Base-by-base conservation (phyloP, 2,888 invertebrate species). In the Auanema freiburgensis region DNA sequence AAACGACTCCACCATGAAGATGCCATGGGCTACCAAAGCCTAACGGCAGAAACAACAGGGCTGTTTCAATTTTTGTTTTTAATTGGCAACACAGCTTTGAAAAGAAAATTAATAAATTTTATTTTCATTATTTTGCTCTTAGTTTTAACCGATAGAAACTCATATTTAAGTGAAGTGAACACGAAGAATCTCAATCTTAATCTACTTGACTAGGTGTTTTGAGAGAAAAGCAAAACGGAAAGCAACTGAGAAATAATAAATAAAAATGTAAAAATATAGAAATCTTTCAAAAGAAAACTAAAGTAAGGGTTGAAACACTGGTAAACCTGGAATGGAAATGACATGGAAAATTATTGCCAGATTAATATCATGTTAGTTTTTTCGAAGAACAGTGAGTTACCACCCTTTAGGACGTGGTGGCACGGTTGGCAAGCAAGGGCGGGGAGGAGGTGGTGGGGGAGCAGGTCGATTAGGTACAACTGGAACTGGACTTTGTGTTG, bases 401-500 rank as follows among this genome's bases (percentile, higher is more conserved):
- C 57, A 65, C 12, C 58, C 58, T 14, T 61, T 49, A 43, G 70
- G 68, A 49, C 72, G 64, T 8, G 71, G 71, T 42, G 74, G 74
- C 59, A 67, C 71, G 8, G 67, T 59, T 11, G 73, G 74, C 41
- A 66, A 49, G 6, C 57, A 59, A 25, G 68, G 70, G 12, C 71
- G 70, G n/a, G 70, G 72, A 11, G 74, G 74, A 2, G 74, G 74
- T 18, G 67, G 65, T 14, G 74, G 72, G 10, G 74, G 74, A 6
- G 74, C 70, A 43, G 64, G 64, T 57, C 74, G 49, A 12, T 54
- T n/a, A 1, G 70, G 71, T 44, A 67, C 52, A 0, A 62, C 40
- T 11, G 70, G 66, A 23, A 64, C 49, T 23, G 59, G 14, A 1
- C 55, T 44, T n/a, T 49, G 18, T 4, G 63, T 55, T 11, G 59